Evolutionary conservation across 2,797 vertebrate species (phyloP).

Genomic region (Galago senegalensis): DNA sequence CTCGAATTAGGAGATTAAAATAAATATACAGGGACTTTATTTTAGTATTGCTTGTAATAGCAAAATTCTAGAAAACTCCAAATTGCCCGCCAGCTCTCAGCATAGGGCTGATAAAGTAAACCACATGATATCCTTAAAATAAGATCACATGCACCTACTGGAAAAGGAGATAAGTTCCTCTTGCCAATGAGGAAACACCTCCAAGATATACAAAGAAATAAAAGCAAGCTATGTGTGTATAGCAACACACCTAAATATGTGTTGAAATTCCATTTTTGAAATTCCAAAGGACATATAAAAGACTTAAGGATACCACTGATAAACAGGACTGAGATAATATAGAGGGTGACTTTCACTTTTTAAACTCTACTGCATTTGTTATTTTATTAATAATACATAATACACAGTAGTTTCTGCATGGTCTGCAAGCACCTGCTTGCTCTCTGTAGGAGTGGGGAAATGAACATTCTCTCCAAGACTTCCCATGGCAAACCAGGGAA

Average conservation of each 20-base stretch:
- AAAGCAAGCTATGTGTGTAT: not conserved
- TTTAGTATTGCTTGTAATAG: not conserved
- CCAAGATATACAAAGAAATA: not conserved
- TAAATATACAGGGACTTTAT: not conserved
- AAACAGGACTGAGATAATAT: not conserved
- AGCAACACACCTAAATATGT: not conserved
- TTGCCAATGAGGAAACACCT: not conserved
- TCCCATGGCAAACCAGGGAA: not conserved
- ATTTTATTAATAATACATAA: not conserved
- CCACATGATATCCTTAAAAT: not conserved
- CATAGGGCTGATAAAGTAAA: not conserved
- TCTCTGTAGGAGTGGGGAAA: not conserved
- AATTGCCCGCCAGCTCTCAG: not conserved
- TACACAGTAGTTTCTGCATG: not conserved
- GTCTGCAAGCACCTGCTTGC: not conserved
- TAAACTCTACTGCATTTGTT: not conserved
- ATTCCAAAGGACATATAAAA: not conserved
- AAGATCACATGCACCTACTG: not conserved
- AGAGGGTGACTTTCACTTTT: not conserved
- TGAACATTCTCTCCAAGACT: not conserved
- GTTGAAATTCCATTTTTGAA: not conserved
- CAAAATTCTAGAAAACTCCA: constrained; percentile 33
- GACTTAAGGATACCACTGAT: not conserved
- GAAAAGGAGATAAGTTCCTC: not conserved
- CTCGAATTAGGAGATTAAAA: constrained; percentile 1